Evolutionary conservation across 2,797 vertebrate species (phyloP).

Genomic region (Poeciliopsis gracilis): DNA sequence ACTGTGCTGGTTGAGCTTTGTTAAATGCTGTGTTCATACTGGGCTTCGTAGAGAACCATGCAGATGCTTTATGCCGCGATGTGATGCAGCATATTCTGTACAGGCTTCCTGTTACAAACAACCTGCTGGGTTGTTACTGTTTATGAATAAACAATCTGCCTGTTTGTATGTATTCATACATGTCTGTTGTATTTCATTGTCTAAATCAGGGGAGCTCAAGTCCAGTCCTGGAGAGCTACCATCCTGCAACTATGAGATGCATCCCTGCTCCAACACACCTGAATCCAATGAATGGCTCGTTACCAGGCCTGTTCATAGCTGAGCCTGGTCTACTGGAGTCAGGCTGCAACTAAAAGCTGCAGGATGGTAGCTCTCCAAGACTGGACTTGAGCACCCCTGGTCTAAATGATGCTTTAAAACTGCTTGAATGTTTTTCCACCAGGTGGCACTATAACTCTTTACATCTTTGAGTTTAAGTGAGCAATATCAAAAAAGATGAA

Average conservation of each 20-base stretch:
- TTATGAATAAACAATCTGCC: conserved; percentile 66
- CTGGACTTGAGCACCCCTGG: no score
- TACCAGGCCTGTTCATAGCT: no score
- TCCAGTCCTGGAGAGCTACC: no score
- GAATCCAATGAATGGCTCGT: no score
- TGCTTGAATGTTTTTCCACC: neutral
- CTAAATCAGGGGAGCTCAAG: no score
- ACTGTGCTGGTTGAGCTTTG: conserved; percentile 20
- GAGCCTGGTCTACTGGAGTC: no score
- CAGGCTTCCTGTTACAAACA: conserved; percentile 34
- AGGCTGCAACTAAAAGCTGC: no score
- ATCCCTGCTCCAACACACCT: no score
- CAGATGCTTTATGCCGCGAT: conserved; percentile 32
- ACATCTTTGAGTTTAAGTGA: neutral
- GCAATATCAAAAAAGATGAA: neutral
- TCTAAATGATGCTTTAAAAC: neutral
- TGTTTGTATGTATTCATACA: conserved; percentile 34
- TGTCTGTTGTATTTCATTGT: neutral
- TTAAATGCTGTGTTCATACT: conserved; percentile 37
- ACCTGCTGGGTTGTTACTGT: conserved; percentile 61
- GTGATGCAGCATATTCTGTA: conserved; percentile 24
- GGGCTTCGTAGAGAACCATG: conserved; percentile 33
- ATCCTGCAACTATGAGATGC: no score
- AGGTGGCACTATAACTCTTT: conserved; percentile 5
- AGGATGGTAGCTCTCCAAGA: no score